Percentiles rank a stretch among this genome's conserved stretches.
Conservation (phyloP, 2,797 vertebrate genomes). For the Sebastiscus tertius region DNA sequence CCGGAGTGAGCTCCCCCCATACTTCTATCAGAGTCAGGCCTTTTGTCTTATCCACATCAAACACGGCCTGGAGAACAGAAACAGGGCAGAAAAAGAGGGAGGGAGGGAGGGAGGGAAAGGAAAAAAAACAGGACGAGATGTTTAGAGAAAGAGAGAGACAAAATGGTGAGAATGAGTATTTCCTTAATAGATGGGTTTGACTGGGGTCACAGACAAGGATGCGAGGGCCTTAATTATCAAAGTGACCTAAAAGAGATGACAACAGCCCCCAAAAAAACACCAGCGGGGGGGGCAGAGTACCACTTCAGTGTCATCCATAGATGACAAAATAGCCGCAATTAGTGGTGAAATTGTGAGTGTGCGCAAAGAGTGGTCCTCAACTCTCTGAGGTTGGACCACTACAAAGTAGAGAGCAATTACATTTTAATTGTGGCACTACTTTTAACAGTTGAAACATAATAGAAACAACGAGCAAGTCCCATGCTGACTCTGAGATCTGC, state of each 20-base stretch:
- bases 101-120: background rate
- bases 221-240: slow-evolving; percentile 19
- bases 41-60: slow-evolving; percentile 93
- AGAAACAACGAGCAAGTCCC: background rate
- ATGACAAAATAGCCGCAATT: slow-evolving; percentile 59
- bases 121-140: background rate
- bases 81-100: slow-evolving; percentile 1
- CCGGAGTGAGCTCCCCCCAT: slow-evolving; percentile 91
- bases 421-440: slow-evolving; percentile 19
- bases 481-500: background rate
- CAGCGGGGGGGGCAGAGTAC: slow-evolving; percentile 20
- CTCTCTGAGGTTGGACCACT: slow-evolving; percentile 4
- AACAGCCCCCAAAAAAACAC: background rate
- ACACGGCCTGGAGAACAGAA: slow-evolving; percentile 87
- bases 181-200: slow-evolving; percentile 21
- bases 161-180: slow-evolving; percentile 5
- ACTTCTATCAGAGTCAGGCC: slow-evolving; percentile 94
- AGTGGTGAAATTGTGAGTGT: slow-evolving; percentile 13
- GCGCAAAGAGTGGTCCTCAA: slow-evolving; percentile 18
- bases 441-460: background rate
- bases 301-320: slow-evolving; percentile 32
- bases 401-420: slow-evolving; percentile 31
- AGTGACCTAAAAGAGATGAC: slow-evolving; percentile 18
- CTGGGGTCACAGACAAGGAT: slow-evolving; percentile 23
- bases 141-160: slow-evolving; percentile 9